Percentiles rank a stretch among this genome's conserved stretches.
Conservation (phyloP, 2,888 invertebrate genomes). For the Diogma glabrata region DNA sequence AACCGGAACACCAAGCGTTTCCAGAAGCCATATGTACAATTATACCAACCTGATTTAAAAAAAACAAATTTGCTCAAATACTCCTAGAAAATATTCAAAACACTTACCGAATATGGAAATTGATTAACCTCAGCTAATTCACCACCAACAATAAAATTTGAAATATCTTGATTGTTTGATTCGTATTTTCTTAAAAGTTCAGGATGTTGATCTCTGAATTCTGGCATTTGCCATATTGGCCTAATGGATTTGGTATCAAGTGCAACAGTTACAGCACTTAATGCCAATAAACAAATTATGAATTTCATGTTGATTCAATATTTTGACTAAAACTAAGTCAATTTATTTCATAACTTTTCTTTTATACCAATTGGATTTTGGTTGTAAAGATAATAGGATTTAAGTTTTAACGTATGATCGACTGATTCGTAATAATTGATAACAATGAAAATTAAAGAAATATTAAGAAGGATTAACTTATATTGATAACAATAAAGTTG, state of each 20-base stretch:
- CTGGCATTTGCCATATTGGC: conserved; percentile 3
- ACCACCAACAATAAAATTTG: not conserved
- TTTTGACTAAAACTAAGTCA: too few species aligned
- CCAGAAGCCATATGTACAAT: not conserved
- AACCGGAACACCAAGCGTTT: conserved; percentile 1
- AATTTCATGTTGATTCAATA: conserved; percentile 23
- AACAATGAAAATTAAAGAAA: too few species aligned
- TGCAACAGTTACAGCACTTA: conserved; percentile 41
- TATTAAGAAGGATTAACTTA: too few species aligned
- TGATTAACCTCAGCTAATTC: not conserved
- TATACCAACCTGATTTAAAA: not conserved
- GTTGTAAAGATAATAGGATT: too few species aligned
- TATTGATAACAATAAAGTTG: too few species aligned
- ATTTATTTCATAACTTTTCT: too few species aligned
- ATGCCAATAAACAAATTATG: conserved; percentile 30
- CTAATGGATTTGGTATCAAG: not conserved
- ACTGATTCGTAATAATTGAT: too few species aligned
- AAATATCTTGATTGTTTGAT: not conserved
- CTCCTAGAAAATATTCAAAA: not conserved
- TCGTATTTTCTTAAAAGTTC: not conserved
- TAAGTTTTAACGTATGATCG: too few species aligned
- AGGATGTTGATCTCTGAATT: conserved; percentile 3
- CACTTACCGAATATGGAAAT: conserved; percentile 3
- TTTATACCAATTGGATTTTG: too few species aligned
- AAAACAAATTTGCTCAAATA: not conserved